Percentiles rank a stretch among this genome's conserved stretches.
Conservation (phyloP, 1,140 invertebrate species). For the Odontomachus brunneus region DNA sequence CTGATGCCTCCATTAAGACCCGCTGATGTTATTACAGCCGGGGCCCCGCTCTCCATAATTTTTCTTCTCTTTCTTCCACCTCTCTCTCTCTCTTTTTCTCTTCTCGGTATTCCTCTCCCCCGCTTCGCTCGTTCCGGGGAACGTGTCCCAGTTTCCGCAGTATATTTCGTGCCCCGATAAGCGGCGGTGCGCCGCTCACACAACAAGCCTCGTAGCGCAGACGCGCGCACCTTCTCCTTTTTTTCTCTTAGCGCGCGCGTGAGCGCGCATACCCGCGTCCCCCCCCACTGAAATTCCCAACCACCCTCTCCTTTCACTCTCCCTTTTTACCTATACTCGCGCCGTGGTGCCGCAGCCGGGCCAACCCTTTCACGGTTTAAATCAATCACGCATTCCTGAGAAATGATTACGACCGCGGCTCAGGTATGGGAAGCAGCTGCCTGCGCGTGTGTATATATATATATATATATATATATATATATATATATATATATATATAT, state of each 20-base stretch:
- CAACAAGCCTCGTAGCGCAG: not conserved
- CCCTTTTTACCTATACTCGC: constrained; percentile 40
- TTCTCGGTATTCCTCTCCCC: constrained; percentile 51
- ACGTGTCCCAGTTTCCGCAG: constrained; percentile 63
- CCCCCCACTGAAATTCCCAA: constrained; percentile 49
- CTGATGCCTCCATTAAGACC: constrained; percentile 78
- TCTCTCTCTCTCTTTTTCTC: constrained; percentile 28
- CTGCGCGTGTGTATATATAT: too few relatives aligned
- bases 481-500: too few relatives aligned
- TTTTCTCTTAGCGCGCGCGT: not conserved
- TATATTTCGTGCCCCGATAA: constrained; percentile 62
- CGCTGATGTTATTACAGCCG: constrained; percentile 73
- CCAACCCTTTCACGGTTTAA: constrained; percentile 68
- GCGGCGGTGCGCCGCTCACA: not conserved
- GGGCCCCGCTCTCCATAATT: constrained; percentile 60
- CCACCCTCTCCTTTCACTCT: constrained; percentile 45
- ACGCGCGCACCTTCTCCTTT: constrained; percentile 17
- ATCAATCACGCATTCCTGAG: constrained; percentile 71
- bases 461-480: too few relatives aligned
- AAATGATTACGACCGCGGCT: constrained; percentile 62
- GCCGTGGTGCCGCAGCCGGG: not conserved
- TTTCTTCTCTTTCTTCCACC: constrained; percentile 52
- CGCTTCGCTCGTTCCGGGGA: constrained; percentile 2
- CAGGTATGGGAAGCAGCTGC: constrained; percentile 53
- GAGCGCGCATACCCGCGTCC: constrained; percentile 28